Evolutionary conservation across 2,888 invertebrate genomes (phyloP).

Genomic region (Eustalomyia histrio): DNA sequence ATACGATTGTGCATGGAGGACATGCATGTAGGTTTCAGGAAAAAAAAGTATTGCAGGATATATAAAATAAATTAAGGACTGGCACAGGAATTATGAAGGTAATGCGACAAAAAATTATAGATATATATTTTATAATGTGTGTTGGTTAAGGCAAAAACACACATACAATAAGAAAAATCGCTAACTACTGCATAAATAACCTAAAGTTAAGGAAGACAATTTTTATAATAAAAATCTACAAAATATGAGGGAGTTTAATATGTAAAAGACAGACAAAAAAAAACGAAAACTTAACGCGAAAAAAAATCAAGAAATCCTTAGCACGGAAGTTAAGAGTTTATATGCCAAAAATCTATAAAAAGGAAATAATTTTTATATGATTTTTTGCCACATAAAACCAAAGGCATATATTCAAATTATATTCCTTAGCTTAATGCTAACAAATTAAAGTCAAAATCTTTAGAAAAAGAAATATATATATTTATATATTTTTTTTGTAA

Average conservation of each 20-base stretch:
- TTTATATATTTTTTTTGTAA: background rate
- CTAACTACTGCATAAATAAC: constrained; percentile 78
- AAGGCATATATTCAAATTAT: constrained; percentile 54
- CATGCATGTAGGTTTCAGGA: constrained; percentile 51
- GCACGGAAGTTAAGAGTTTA: constrained; percentile 54
- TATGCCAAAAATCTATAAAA: constrained; percentile 55
- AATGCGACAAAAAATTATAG: constrained; percentile 78
- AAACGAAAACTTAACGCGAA: background rate
- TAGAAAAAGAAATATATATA: background rate
- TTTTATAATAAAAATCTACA: constrained; percentile 13
- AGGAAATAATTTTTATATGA: constrained; percentile 40
- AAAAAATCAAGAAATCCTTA: constrained; percentile 51
- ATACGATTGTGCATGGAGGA: constrained; percentile 52
- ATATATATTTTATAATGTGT: constrained; percentile 67
- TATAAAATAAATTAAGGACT: constrained; percentile 76
- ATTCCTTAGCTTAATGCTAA: constrained; percentile 55
- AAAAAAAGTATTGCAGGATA: constrained; percentile 56
- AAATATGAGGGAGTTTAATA: background rate
- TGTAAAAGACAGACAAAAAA: background rate
- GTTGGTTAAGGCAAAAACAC: constrained; percentile 36
- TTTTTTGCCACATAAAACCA: constrained; percentile 27
- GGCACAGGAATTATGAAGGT: constrained; percentile 71
- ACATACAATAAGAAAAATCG: constrained; percentile 56
- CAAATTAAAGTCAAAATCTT: constrained; percentile 62
- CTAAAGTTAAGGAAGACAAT: constrained; percentile 56